Evolutionary conservation across 2,113 vertebrate genomes (phyloP).

Genomic region (Enhydra lutris): DNA sequence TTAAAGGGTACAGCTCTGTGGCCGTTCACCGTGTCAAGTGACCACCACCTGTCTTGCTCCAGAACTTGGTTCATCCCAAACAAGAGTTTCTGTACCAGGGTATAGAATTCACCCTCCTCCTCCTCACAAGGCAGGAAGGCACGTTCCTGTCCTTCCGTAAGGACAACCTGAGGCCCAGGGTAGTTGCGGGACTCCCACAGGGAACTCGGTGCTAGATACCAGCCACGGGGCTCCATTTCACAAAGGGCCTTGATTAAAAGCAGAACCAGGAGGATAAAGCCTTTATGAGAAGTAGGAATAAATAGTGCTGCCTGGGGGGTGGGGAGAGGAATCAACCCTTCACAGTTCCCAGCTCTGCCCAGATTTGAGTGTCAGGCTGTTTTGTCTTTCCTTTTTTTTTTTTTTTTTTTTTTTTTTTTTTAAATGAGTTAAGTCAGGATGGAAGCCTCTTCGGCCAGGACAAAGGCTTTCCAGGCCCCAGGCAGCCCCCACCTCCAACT

Average conservation of each 20-base stretch:
- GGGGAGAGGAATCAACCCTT: neutral
- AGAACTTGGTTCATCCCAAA: neutral
- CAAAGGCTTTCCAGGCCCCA: neutral
- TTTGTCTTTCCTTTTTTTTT: neutral
- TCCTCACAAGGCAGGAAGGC: neutral
- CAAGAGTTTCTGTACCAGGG: accelerated
- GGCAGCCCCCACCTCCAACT: neutral
- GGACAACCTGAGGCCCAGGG: neutral
- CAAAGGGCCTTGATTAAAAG: neutral
- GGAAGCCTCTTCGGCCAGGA: neutral
- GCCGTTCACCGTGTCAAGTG: accelerated
- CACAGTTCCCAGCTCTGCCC: neutral
- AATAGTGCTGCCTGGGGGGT: neutral
- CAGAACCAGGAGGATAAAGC: neutral
- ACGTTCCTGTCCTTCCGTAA: neutral
- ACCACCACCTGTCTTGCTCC: neutral
- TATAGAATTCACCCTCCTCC: neutral
- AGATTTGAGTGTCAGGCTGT: neutral
- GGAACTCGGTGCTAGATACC: neutral
- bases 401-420: neutral
- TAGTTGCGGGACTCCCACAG: neutral
- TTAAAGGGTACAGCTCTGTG: no score
- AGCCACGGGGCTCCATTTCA: neutral
- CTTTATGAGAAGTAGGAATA: neutral
- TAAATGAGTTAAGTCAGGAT: neutral